phyloP scores from a whole-genome alignment of 2,113 vertebrate genomes.

The Rafetus swinhoei region DNA sequence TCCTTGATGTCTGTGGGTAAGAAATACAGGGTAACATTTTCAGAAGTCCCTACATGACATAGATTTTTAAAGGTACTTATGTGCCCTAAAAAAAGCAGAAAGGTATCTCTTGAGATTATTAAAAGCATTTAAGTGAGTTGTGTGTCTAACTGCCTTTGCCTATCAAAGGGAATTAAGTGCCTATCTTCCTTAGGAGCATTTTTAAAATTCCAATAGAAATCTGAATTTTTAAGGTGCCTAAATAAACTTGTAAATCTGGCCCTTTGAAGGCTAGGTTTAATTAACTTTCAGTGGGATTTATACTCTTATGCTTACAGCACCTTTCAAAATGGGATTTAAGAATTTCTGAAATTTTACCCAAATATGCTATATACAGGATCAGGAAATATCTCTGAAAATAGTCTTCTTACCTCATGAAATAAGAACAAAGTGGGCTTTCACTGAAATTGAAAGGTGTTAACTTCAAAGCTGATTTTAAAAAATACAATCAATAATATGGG shows the following conservation, averaged over 20 bases:
- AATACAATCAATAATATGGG: neutral
- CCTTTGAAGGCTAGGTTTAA: neutral
- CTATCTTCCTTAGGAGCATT: neutral
- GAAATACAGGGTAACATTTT: neutral
- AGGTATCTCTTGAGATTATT: neutral
- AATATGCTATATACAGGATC: neutral
- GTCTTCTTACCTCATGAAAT: neutral
- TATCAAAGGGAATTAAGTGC: neutral
- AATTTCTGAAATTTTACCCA: neutral
- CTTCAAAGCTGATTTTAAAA: neutral
- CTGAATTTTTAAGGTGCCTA: neutral
- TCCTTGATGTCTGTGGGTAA: neutral
- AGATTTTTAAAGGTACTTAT: neutral
- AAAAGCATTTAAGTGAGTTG: accelerated
- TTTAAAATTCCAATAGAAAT: neutral
- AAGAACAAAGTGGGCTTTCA: neutral
- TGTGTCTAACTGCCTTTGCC: neutral
- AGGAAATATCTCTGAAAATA: neutral
- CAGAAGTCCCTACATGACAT: neutral
- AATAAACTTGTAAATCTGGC: neutral
- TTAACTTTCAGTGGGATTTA: neutral
- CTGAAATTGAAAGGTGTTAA: neutral
- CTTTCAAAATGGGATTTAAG: neutral
- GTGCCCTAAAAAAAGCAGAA: neutral
- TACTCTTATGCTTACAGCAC: neutral